A percentile compares a stretch with the other conserved stretches of the same genome.
Conservation (phyloP, 2,888 invertebrate species). For the Caenorhabditis sp. region DNA sequence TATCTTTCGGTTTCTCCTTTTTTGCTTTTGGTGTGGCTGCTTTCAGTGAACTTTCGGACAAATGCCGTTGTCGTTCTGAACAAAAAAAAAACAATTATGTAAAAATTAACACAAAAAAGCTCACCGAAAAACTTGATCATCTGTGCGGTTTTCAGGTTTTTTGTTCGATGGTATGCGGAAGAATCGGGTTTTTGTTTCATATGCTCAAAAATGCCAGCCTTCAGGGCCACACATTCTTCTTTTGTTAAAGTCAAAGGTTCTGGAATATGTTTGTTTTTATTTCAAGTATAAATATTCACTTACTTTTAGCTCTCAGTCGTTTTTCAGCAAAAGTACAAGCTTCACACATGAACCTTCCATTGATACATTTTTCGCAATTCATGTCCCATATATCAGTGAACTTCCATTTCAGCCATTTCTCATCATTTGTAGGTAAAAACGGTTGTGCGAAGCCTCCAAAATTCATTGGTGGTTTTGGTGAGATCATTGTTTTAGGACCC, state of each 20-base stretch:
- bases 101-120: neutral
- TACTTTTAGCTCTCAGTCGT: conserved; percentile 2
- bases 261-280: neutral
- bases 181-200: conserved; percentile 2
- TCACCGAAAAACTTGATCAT: conserved; percentile 2
- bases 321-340: neutral
- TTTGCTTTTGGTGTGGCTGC: neutral
- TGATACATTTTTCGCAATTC: neutral
- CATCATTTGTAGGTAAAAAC: conserved; percentile 5
- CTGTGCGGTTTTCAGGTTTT: conserved; percentile 3
- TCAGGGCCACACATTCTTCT: neutral
- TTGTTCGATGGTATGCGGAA: conserved; percentile 4
- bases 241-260: neutral
- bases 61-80: neutral
- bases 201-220: neutral
- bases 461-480: neutral
- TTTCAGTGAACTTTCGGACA: neutral
- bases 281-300: neutral
- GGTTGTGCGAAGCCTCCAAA: conserved; percentile 13
- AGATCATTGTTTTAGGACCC: neutral
- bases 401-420: conserved; percentile 1
- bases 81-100: neutral
- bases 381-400: neutral
- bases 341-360: neutral
- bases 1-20: neutral